A percentile compares a stretch with the other conserved stretches of the same genome.
phyloP scores from a whole-genome alignment of 2,888 invertebrate species.

The Odontocolon sp. region DNA sequence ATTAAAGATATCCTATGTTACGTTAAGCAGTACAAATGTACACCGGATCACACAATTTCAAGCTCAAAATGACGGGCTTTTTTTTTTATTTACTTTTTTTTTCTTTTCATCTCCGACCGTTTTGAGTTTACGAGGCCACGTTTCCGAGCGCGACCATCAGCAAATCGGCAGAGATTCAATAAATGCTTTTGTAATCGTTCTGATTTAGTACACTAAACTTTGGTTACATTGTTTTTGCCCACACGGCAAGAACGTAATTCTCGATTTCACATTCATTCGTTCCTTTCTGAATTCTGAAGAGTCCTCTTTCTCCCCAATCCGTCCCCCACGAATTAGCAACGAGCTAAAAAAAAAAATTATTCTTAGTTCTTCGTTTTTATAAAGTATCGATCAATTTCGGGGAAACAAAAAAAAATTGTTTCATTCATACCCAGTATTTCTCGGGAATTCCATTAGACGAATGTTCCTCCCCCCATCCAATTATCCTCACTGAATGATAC shows the following conservation, averaged over 20 bases:
- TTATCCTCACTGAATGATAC: constrained; percentile 94
- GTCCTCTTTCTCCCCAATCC: constrained; percentile 95
- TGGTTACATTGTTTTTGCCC: constrained; percentile 83
- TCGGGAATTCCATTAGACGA: constrained; percentile 82
- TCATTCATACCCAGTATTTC: constrained; percentile 91
- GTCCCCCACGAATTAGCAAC: constrained; percentile 97
- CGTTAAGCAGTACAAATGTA: constrained; percentile 58
- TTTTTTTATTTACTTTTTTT: constrained; percentile 11
- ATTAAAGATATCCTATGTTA: constrained; percentile 49
- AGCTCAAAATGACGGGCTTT: constrained; percentile 31
- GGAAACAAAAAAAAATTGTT: neutral
- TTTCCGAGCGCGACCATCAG: constrained; percentile 36
- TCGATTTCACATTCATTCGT: constrained; percentile 95
- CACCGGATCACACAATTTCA: constrained; percentile 56
- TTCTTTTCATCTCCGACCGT: neutral
- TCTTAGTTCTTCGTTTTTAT: neutral
- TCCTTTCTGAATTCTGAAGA: constrained; percentile 93
- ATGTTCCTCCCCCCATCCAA: constrained; percentile 95
- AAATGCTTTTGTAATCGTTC: constrained; percentile 67
- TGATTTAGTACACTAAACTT: constrained; percentile 49
- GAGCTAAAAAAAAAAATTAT: constrained; percentile 83
- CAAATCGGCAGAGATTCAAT: constrained; percentile 66
- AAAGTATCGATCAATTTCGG: neutral
- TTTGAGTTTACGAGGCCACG: constrained; percentile 2
- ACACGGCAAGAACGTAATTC: constrained; percentile 91